phyloP scores from a whole-genome alignment of 2,113 vertebrate genomes.

The Oostethus manadensis region DNA sequence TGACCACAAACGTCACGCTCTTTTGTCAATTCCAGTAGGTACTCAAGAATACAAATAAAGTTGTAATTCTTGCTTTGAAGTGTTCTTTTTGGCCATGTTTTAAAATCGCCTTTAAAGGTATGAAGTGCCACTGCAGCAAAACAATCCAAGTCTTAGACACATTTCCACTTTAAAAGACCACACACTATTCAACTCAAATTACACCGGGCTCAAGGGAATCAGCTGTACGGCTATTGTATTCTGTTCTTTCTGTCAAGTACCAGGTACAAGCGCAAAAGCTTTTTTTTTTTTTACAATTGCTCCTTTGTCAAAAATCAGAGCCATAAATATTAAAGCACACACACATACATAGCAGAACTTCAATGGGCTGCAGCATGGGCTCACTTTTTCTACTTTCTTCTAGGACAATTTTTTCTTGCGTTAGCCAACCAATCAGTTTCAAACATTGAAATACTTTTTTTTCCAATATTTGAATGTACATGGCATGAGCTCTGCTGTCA shows the following conservation, averaged over 20 bases:
- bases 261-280: conserved; percentile 4
- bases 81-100: background rate
- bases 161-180: background rate
- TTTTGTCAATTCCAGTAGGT: conserved; percentile 36
- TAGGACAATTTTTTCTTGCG: conserved; percentile 1
- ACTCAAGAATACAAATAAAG: too few species aligned
- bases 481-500: too few species aligned
- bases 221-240: conserved; percentile 11
- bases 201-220: conserved; percentile 8
- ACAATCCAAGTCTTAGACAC: background rate
- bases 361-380: conserved; percentile 45
- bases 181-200: conserved; percentile 1
- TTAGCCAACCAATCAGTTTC: background rate
- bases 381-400: conserved; percentile 22
- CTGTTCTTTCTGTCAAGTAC: background rate
- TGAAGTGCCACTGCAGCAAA: background rate
- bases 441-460: background rate
- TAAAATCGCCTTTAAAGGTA: background rate
- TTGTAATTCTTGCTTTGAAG: conserved; percentile 18
- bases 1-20: conserved; percentile 32
- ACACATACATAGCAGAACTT: conserved; percentile 19
- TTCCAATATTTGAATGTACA: too few species aligned
- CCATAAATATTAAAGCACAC: conserved; percentile 4
- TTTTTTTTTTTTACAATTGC: conserved; percentile 15
- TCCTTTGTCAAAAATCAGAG: conserved; percentile 1